Base-by-base conservation (phyloP, 2,797 vertebrate species). In the Typhlichthys subterraneus region DNA sequence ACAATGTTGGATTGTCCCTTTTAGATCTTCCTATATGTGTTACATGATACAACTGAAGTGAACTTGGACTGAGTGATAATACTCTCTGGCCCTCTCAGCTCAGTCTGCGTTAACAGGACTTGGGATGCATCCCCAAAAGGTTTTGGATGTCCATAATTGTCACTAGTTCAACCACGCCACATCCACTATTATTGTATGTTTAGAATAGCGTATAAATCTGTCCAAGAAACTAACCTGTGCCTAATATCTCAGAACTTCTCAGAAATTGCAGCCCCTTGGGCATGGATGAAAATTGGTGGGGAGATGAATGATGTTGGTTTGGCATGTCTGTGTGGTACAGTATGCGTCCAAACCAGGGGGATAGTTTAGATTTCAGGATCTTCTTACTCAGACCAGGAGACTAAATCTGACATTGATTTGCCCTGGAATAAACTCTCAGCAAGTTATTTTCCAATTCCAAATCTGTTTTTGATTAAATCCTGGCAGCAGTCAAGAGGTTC, bases 321-420 rank as follows among this genome's bases (percentile, higher is more conserved):
- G 77, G 61, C 67, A 51, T 68, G 75, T 60, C n/a, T 63, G 49
- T 75, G 71, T 80, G 78, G 75, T 57, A 60, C 19, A 23, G 23
- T 23, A 23, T 23, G 63, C 73, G 59, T 59, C 53, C 15, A 69
- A 85, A 86, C 85, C 88, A 72, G 64, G 72, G 64, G 72, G 52
- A 47, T 48, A 67, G 42, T 90, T 84, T 71, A 74, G 71, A 85
- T 70, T 71, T 79, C 64, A 67, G 65, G 82, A 80, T 89, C 74
- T 6, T 13, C 47, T 50, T 45, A 46, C 53, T 53, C 17, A 33
- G 45, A 64, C 6, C 47, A 61, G 45, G 31, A 65, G 61, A 61
- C 61, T 38, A 5, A 52, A 67, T 10, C 53, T 70, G 54, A 72
- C 17, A 49, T 62, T 62, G 54, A 70, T 74, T 45, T 48, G 38